Percentiles rank a stretch among this genome's conserved stretches.
These are phyloP conservation scores for Drosophila navojoa DNA, from an alignment of 1,140 invertebrate species.

Conservation along the genomic window DNA sequence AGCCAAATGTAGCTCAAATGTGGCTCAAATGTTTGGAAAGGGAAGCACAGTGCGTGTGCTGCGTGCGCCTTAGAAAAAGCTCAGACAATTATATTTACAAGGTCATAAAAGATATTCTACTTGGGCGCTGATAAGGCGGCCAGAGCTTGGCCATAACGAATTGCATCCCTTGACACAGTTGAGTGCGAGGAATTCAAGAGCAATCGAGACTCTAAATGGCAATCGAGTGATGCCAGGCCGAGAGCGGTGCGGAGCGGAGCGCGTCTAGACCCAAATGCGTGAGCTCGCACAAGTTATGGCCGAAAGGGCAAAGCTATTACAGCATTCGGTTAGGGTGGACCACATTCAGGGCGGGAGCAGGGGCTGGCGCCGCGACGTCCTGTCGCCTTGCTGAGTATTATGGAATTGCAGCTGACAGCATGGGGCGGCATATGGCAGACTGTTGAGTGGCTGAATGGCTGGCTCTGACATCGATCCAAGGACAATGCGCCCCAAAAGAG, in stretches of 20 bases:
- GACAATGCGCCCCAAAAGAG: slow-evolving; percentile 41
- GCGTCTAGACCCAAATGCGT: slow-evolving; percentile 23
- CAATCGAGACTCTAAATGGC: slow-evolving; percentile 18
- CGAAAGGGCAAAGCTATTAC: slow-evolving; percentile 31
- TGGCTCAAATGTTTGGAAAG: no score
- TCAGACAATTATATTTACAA: slow-evolving; percentile 14
- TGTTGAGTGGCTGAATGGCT: slow-evolving; percentile 32
- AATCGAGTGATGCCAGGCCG: slow-evolving; percentile 37
- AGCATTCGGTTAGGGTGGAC: slow-evolving; percentile 8
- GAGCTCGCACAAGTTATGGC: neutral
- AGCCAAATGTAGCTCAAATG: slow-evolving; percentile 9
- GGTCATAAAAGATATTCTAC: neutral
- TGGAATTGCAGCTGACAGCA: slow-evolving; percentile 33
- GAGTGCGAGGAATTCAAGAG: slow-evolving; percentile 32
- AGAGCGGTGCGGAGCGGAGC: neutral
- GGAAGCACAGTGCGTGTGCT: neutral
- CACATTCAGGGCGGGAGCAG: neutral
- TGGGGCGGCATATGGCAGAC: slow-evolving; percentile 50
- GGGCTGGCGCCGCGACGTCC: slow-evolving; percentile 71
- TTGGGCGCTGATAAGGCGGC: slow-evolving; percentile 1
- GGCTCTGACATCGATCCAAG: slow-evolving; percentile 53
- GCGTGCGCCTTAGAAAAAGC: neutral
- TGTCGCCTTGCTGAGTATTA: slow-evolving; percentile 57
- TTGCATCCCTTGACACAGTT: slow-evolving; percentile 12
- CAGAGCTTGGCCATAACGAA: slow-evolving; percentile 11